These are phyloP conservation scores for Stigmatopora nigra DNA, from an alignment of 2,113 vertebrate genomes.

Conservation along the genomic window DNA sequence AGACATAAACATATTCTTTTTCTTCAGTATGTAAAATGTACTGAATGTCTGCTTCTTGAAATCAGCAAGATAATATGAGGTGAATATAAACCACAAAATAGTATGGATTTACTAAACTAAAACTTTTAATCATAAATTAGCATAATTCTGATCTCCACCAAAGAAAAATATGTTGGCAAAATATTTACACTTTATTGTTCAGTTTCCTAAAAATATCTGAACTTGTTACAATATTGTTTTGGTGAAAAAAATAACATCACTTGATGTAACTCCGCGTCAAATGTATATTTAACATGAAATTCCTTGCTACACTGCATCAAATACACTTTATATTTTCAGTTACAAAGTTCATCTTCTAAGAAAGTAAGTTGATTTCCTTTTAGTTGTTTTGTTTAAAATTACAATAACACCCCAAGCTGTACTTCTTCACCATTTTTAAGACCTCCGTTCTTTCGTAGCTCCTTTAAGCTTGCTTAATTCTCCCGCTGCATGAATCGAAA, in stretches of 20 bases:
- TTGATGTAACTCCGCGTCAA: not conserved
- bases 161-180: no score
- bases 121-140: no score
- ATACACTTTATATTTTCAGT: constrained; percentile 66
- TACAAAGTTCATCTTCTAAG: constrained; percentile 60
- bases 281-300: not conserved
- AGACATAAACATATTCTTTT: no score
- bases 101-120: no score
- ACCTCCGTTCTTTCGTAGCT: not conserved
- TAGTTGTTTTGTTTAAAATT: constrained; percentile 3
- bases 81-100: no score
- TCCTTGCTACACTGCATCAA: constrained; percentile 1
- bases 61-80: no score
- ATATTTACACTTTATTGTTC: no score
- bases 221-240: not conserved
- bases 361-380: constrained; percentile 65
- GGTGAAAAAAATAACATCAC: not conserved
- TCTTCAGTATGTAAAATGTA: no score
- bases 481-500: constrained; percentile 11
- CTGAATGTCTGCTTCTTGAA: no score
- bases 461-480: constrained; percentile 2
- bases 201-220: no score
- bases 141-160: no score
- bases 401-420: not conserved
- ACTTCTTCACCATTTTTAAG: not conserved